Evolutionary conservation across 2,888 invertebrate species (phyloP), one percentile per base, ranked within the genome.

Genomic region (Drosophila pegasa): DNA sequence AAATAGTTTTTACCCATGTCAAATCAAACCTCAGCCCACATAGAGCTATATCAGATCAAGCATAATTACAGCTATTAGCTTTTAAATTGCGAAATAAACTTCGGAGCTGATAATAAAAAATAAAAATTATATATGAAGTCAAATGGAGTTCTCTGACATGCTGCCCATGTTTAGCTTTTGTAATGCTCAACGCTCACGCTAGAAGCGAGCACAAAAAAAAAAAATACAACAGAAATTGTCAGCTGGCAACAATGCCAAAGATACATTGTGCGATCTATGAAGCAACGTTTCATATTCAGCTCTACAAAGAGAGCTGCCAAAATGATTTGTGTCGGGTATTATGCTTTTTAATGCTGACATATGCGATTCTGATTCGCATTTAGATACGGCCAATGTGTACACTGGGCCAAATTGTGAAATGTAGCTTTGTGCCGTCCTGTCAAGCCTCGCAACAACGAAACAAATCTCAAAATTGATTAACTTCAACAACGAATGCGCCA

Each of bases 301-400:
- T 59, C 50, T 59, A 48, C 50, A 57, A 27, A 45, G 18, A 43
- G 58, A 25, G 62, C 72, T 62, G 71, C 14, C 62, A 75, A 76
- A 71, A 59, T 71, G 66, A 73, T 71, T 70, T 75, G 68, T 75
- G 60, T 55, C 52, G 16, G 62, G 35, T 74, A 61, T 61, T 70
- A 59, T 74, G 61, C 16, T 35, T 25, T 38, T 57, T 71, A 78
- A 84, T 84, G 75, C 87, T 76, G 81, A 81, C 87, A 75, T 70
- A 87, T 76, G 75, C 69, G 67, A 40, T 66, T 71, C 51, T 54
- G 57, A 87, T 64, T 67, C 45, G 50, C 45, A 66, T 62, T 55
- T 41, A 29, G 20, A 62, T 54, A 48, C 14, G 2, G 40, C 12
- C 38, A 40, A 16, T 33, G 20, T 50, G 47, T 38, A 27, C 57